phyloP scores from a whole-genome alignment of 2,113 vertebrate species.

The Spheniscus mendiculus region DNA sequence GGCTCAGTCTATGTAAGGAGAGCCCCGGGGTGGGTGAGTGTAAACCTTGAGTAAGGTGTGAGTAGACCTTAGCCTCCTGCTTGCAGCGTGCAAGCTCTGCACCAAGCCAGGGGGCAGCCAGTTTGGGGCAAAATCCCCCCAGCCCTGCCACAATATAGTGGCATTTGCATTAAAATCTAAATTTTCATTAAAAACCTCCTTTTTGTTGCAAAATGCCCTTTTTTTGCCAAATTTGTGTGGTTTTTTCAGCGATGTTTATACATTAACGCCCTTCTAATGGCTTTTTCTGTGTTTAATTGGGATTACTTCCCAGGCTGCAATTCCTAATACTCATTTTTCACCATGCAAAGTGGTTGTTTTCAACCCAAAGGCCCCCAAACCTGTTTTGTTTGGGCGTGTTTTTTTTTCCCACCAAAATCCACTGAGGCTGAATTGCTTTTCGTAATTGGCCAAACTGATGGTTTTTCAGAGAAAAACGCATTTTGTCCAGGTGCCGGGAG shows the following conservation, averaged over 20 bases:
- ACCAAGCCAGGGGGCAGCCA: too few relatives aligned
- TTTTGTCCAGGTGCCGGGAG: neutral
- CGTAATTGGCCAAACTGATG: fast-evolving
- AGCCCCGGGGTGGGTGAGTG: fast-evolving
- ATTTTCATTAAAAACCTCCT: neutral
- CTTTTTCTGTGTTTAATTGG: fast-evolving
- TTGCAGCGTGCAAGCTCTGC: neutral
- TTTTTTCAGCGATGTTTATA: fast-evolving
- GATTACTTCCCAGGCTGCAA: neutral
- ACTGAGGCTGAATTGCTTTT: neutral
- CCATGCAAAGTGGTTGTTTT: neutral
- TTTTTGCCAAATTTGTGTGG: neutral
- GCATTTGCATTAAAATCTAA: neutral
- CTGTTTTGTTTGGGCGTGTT: fast-evolving
- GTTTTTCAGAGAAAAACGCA: neutral
- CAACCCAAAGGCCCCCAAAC: neutral
- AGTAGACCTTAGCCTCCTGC: neutral
- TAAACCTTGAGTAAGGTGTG: neutral
- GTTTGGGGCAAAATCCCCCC: too few relatives aligned
- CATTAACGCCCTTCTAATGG: fast-evolving
- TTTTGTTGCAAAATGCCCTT: neutral
- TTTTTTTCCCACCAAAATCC: neutral
- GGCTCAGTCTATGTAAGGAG: neutral
- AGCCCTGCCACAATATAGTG: fast-evolving
- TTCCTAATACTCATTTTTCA: neutral